These are phyloP conservation scores for Conomelus anceps DNA, from an alignment of 2,888 invertebrate genomes.

Conservation along the genomic window DNA sequence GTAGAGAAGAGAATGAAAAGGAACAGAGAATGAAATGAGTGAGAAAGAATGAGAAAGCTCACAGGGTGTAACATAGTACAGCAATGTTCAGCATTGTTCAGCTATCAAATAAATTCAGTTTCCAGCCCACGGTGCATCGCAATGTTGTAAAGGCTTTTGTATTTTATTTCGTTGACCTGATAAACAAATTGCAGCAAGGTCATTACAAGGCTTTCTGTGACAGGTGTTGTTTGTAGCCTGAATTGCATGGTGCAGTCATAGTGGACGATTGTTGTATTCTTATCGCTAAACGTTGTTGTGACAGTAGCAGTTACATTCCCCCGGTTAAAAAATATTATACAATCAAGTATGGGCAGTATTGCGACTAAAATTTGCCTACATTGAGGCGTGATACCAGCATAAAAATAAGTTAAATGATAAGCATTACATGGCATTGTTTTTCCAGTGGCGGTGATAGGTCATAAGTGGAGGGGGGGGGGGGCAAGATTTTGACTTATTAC, in stretches of 20 bases:
- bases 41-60: neutral
- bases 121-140: neutral
- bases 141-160: neutral
- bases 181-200: neutral
- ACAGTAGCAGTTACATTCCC: neutral
- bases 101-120: neutral
- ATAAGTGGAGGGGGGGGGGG: no score
- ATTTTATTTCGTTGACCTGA: neutral
- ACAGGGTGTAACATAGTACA: neutral
- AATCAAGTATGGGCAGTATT: neutral
- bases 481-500: no score
- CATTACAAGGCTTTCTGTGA: neutral
- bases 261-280: neutral
- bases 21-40: neutral
- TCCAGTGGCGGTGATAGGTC: no score
- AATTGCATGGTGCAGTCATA: no score
- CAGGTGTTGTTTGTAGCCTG: neutral
- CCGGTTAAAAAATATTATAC: neutral
- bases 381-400: neutral
- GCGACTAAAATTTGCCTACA: neutral
- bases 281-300: neutral
- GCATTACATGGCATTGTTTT: no score
- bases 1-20: neutral
- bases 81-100: no score
- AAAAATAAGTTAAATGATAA: no score